Percentiles rank a stretch among this genome's conserved stretches.
phyloP scores from a whole-genome alignment of 2,113 vertebrate genomes.

The Irena cyanogastra region DNA sequence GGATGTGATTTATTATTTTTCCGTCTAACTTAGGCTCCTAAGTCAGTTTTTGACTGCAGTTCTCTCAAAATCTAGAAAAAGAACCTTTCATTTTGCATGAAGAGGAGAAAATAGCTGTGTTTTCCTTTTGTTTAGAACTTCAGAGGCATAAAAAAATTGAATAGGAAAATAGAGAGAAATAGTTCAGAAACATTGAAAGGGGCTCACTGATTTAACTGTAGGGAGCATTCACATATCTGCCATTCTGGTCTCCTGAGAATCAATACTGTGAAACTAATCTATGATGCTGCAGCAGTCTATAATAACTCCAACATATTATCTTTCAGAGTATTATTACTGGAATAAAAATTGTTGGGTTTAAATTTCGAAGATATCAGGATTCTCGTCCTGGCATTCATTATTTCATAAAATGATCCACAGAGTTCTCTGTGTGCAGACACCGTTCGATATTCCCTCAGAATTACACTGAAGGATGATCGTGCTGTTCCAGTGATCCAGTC shows the following conservation, averaged over 20 bases:
- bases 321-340: conserved; percentile 41
- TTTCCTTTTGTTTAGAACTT: background rate
- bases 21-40: background rate
- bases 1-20: background rate
- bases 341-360: conserved; percentile 46
- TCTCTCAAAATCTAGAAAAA: background rate
- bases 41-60: background rate
- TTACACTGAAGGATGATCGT: background rate
- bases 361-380: conserved; percentile 20
- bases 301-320: conserved; percentile 4
- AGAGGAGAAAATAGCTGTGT: background rate
- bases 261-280: conserved; percentile 36
- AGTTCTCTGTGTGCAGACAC: background rate
- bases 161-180: background rate
- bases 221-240: background rate
- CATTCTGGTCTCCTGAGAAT: conserved; percentile 5
- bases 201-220: conserved; percentile 16
- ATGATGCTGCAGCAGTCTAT: background rate
- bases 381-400: conserved; percentile 21
- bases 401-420: conserved; percentile 47
- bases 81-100: background rate
- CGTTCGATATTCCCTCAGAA: background rate
- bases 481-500: background rate
- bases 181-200: background rate
- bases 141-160: background rate